Percentiles rank a stretch among this genome's conserved stretches.
phyloP scores from a whole-genome alignment of 2,113 vertebrate species.

The Pionites leucogaster region DNA sequence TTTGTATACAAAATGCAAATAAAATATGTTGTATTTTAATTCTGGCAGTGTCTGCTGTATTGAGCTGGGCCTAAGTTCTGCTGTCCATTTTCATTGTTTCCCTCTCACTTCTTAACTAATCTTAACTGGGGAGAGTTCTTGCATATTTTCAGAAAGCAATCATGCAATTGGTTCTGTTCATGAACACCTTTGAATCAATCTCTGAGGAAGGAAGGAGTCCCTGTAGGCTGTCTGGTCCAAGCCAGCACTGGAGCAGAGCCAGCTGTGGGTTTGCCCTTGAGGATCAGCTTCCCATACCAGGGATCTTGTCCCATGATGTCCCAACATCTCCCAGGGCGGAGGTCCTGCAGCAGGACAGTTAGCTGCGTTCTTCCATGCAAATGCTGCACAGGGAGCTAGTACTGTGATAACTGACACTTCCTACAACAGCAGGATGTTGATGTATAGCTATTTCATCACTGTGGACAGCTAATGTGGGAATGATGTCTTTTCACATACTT shows the following conservation, averaged over 20 bases:
- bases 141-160: background rate
- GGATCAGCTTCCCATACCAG: background rate
- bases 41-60: background rate
- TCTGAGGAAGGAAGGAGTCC: background rate
- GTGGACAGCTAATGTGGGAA: background rate
- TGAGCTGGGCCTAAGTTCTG: background rate
- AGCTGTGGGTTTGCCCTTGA: background rate
- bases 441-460: background rate
- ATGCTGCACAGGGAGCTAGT: background rate
- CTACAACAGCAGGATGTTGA: no score
- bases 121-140: background rate
- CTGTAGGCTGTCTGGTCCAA: rapidly evolving
- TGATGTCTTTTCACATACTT: background rate
- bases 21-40: background rate
- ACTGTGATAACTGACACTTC: background rate
- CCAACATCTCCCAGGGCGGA: background rate
- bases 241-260: background rate
- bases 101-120: background rate
- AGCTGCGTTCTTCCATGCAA: background rate
- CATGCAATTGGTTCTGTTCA: rapidly evolving
- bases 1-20: background rate
- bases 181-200: background rate
- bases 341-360: background rate
- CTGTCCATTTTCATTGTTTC: background rate
- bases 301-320: background rate